Evolutionary conservation across 1,140 invertebrate genomes (phyloP).

Genomic region (Polypedilum vanderplanki): DNA sequence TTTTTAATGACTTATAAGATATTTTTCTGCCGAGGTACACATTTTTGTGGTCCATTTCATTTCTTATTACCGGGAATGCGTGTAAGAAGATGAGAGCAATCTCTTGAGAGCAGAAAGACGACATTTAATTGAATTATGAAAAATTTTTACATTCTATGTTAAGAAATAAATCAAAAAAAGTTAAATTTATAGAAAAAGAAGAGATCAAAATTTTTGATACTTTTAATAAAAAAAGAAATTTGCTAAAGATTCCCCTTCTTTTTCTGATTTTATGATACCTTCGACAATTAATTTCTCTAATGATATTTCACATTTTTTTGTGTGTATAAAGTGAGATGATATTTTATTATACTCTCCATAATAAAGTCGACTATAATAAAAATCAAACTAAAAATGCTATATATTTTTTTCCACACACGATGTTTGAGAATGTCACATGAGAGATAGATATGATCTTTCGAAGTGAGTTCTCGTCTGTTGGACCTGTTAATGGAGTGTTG

Average conservation of each 20-base stretch:
- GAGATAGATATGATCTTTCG: background rate
- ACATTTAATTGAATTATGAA: too few relatives aligned
- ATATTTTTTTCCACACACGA: background rate
- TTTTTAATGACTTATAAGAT: background rate
- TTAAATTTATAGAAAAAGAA: too few relatives aligned
- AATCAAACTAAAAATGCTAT: background rate
- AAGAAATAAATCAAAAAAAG: too few relatives aligned
- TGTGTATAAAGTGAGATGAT: background rate
- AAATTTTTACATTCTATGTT: too few relatives aligned
- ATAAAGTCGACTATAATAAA: background rate
- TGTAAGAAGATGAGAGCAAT: too few relatives aligned
- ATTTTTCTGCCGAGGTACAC: background rate
- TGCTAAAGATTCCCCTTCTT: background rate
- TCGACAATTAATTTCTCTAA: constrained; percentile 22
- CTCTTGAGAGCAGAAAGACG: too few relatives aligned
- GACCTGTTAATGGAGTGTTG: constrained; percentile 2
- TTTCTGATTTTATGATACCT: background rate
- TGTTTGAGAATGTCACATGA: background rate
- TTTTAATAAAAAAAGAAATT: background rate
- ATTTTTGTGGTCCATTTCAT: background rate
- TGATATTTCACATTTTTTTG: background rate
- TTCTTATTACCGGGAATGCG: background rate
- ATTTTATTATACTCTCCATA: constrained; percentile 8
- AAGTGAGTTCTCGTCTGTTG: background rate
- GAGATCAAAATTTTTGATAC: too few relatives aligned